These are phyloP conservation scores for Melopsittacus undulatus DNA, from an alignment of 2,797 vertebrate species.

Conservation along the genomic window DNA sequence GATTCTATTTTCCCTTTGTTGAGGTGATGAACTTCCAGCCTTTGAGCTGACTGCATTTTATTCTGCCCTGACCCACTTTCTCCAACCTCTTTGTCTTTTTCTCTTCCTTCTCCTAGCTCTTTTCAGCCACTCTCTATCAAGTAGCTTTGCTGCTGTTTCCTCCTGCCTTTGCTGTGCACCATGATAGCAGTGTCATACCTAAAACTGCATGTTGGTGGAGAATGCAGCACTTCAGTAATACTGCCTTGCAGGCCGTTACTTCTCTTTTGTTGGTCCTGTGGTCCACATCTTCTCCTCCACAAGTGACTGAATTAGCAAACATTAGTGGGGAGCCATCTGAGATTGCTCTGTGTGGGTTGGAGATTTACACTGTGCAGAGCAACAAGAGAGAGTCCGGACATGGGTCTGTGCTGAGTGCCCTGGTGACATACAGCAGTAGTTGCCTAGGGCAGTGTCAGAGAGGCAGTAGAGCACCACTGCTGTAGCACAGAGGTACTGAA, in stretches of 20 bases:
- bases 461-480: not conserved
- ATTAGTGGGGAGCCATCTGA: not conserved
- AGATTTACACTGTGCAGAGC: not conserved
- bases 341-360: not conserved
- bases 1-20: not conserved
- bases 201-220: not conserved
- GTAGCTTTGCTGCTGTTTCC: not conserved
- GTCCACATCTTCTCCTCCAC: not conserved
- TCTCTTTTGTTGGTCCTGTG: not conserved
- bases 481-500: not conserved
- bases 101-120: not conserved
- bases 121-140: not conserved
- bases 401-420: not conserved
- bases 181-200: not conserved
- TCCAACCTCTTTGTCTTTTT: not conserved
- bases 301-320: not conserved
- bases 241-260: not conserved
- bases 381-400: rapidly evolving
- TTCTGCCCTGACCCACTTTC: too few relatives aligned
- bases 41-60: not conserved
- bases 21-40: not conserved
- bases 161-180: not conserved
- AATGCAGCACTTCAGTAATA: not conserved
- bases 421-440: not conserved
- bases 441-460: too few relatives aligned